Base-by-base conservation (phyloP, 2,888 invertebrate species). In the Stenotaenia linearis region DNA sequence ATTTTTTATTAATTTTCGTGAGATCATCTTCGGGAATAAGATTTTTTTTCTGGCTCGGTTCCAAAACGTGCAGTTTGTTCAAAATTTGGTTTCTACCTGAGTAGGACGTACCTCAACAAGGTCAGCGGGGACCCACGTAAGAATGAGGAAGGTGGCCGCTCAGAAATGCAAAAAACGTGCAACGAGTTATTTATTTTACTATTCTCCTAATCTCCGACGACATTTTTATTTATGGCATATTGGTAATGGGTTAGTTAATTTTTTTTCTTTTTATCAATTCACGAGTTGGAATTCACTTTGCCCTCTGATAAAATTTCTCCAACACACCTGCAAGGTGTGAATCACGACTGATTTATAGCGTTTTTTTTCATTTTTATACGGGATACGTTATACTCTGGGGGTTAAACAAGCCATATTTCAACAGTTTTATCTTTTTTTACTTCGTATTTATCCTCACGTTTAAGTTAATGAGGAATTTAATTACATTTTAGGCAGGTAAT, bases 311-410 rank as follows among this genome's bases (percentile, higher is more conserved):
- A 50, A 18, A 50, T 50, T 50, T 69, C 69, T 23, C 56, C 56
- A 61, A 69, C 50, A 69, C 69, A 69, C 69, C 69, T 69, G 69
- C 69, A 69, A 69, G 69, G 69, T 69, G 69, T 69, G 69, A 69
- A 69, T 69, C 69, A 69, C 69, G 69, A 69, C 25, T 25, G 69
- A 69, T 69, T 69, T 69, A 69, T 69, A 12, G 69, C 69, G 25
- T 69, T 69, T 69, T 69, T 69, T 69, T n/a, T n/a, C 12, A 69
- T 69, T 69, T 69, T 69, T 25, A 69, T 15, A n/a, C 23, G 10
- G 69, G 69, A 10, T 69, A 69, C 23, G 25, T 69, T 69, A 25
- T 69, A 69, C 69, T 69, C 69, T 28, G 6, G 28, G 69, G 69
- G 69, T 69, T 69, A 69, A 25, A 28, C 23, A 69, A 69, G 69